These are phyloP conservation scores for Colistium nudipinnis DNA, from an alignment of 2,113 vertebrate species.

Conservation along the genomic window DNA sequence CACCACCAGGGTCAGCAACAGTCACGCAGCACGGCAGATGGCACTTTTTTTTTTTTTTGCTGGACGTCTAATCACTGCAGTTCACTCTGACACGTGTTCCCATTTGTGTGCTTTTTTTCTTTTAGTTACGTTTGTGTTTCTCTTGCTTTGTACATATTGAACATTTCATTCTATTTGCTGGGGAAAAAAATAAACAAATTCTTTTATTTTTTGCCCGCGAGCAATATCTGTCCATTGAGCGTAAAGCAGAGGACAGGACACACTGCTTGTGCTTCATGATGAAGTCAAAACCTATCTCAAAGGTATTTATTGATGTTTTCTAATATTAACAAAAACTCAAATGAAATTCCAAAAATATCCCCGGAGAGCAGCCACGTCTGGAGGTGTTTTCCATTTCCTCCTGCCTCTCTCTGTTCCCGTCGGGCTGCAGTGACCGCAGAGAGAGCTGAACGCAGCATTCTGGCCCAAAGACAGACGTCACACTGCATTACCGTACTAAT, in stretches of 20 bases:
- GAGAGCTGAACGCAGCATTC: constrained; percentile 65
- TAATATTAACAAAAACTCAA: too few relatives aligned
- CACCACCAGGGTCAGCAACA: constrained; percentile 38
- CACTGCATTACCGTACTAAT: constrained; percentile 66
- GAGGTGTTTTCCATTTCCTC: constrained; percentile 27
- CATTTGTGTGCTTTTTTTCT: too few relatives aligned
- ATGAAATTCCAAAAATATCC: constrained; percentile 17
- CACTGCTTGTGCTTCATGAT: not conserved
- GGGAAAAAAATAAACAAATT: not conserved
- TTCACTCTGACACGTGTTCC: too few relatives aligned
- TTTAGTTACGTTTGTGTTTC: not conserved
- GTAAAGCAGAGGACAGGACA: not conserved
- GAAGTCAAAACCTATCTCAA: not conserved
- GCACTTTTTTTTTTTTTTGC: not conserved
- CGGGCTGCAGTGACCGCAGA: constrained; percentile 43
- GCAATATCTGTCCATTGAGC: not conserved
- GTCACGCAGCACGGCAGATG: constrained; percentile 46
- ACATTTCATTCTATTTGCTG: not conserved
- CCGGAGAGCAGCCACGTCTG: not conserved
- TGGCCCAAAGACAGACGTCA: constrained; percentile 70
- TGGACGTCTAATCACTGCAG: not conserved
- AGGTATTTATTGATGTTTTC: not conserved
- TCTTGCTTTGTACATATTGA: not conserved
- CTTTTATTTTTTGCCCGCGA: not conserved
- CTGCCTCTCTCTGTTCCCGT: constrained; percentile 32